Percentiles rank a stretch among this genome's conserved stretches.
Conservation (phyloP, 2,888 invertebrate genomes). For the Drosophila pullipes region DNA sequence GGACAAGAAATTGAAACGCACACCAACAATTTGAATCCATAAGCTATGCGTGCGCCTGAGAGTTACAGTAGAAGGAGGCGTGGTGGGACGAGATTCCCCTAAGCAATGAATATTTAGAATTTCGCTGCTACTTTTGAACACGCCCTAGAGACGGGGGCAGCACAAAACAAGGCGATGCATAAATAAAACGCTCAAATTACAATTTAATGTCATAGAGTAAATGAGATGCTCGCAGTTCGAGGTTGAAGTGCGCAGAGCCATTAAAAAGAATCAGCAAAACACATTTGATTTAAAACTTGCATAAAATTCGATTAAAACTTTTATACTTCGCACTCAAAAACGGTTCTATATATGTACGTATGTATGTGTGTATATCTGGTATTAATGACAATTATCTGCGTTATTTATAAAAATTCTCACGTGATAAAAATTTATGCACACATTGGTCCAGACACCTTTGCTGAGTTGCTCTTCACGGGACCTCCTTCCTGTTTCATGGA, state of each 20-base stretch:
- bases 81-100: conserved; percentile 38
- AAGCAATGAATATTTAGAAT: conserved; percentile 62
- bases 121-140: conserved; percentile 56
- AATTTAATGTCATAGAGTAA: conserved; percentile 52
- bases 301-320: conserved; percentile 65
- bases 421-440: conserved; percentile 61
- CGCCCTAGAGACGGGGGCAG: conserved; percentile 42
- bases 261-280: conserved; percentile 40
- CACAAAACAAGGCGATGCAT: conserved; percentile 39
- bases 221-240: conserved; percentile 13
- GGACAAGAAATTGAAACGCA: conserved; percentile 8
- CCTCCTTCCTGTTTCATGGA: conserved; percentile 5
- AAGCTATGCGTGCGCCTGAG: conserved; percentile 27
- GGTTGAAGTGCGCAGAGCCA: conserved; percentile 12
- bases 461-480: conserved; percentile 12
- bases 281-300: conserved; percentile 53
- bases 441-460: conserved; percentile 39
- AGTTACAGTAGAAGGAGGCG: conserved; percentile 22
- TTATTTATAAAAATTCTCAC: conserved; percentile 54
- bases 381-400: conserved; percentile 60
- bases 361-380: conserved; percentile 4
- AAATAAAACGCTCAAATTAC: conserved; percentile 57
- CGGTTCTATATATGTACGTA: not conserved
- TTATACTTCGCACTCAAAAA: conserved; percentile 2
- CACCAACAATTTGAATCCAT: conserved; percentile 20